These are phyloP conservation scores for Acronicta aceris DNA, from an alignment of 2,888 invertebrate species.

Conservation along the genomic window DNA sequence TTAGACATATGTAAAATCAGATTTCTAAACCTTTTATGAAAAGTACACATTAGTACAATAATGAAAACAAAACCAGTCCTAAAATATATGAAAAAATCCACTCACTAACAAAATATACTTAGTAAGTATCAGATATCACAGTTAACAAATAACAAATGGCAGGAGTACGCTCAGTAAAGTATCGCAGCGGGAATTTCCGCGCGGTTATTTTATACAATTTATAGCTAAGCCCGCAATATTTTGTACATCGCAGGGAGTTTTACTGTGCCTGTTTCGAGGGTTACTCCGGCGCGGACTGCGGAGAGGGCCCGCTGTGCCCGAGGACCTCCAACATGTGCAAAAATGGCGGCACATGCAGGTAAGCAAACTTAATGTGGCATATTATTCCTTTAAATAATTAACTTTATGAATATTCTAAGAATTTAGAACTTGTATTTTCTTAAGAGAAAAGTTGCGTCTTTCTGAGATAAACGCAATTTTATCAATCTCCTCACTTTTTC, in stretches of 20 bases:
- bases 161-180: slow-evolving; percentile 32
- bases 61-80: slow-evolving; percentile 57
- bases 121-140: slow-evolving; percentile 56
- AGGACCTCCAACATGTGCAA: slow-evolving; percentile 90
- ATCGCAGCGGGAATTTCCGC: slow-evolving; percentile 31
- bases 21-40: slow-evolving; percentile 58
- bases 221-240: slow-evolving; percentile 14
- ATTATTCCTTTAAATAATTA: too few relatives aligned
- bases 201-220: slow-evolving; percentile 51
- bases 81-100: slow-evolving; percentile 56
- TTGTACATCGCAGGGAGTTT: slow-evolving; percentile 90
- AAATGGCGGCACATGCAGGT: slow-evolving; percentile 96
- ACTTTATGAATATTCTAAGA: too few relatives aligned
- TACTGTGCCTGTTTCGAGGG: slow-evolving; percentile 94
- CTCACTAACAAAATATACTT: slow-evolving; percentile 47
- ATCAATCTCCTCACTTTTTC: too few relatives aligned
- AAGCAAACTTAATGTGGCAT: slow-evolving; percentile 87
- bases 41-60: slow-evolving; percentile 67
- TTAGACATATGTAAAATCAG: too few relatives aligned
- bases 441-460: too few relatives aligned
- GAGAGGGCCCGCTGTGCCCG: slow-evolving; percentile 94
- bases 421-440: too few relatives aligned
- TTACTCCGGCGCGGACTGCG: slow-evolving; percentile 94
- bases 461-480: too few relatives aligned
- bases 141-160: slow-evolving; percentile 47